phyloP scores from a whole-genome alignment of 2,113 vertebrate species.

The Halichoerus grypus region DNA sequence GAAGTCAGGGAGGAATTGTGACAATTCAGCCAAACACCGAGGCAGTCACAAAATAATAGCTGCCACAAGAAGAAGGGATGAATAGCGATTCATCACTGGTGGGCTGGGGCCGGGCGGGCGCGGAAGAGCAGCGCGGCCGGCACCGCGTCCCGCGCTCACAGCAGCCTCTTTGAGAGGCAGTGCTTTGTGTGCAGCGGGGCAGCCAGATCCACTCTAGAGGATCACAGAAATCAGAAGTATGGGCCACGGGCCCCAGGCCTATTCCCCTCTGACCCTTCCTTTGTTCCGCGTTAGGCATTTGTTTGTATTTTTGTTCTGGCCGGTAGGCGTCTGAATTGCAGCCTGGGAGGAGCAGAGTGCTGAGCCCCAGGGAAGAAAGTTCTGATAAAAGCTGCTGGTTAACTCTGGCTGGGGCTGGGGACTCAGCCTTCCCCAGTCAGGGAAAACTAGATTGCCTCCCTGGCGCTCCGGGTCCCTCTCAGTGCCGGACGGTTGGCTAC shows the following conservation, averaged over 20 bases:
- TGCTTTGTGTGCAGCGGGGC: fast-evolving
- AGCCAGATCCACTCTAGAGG: neutral
- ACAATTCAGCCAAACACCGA: neutral
- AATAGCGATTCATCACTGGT: neutral
- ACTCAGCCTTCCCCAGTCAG: fast-evolving
- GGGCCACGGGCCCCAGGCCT: fast-evolving
- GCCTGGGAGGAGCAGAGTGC: fast-evolving
- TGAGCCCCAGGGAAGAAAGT: neutral
- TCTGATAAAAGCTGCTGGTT: neutral
- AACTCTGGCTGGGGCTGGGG: fast-evolving
- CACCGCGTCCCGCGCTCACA: fast-evolving
- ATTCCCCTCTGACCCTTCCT: neutral
- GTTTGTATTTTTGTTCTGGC: neutral
- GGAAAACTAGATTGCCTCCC: fast-evolving
- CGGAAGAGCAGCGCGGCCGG: neutral
- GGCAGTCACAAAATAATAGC: neutral
- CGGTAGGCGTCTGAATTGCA: neutral
- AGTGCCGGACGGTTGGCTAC: too few relatives aligned
- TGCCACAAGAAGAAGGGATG: neutral
- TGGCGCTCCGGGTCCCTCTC: fast-evolving
- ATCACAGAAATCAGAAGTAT: neutral
- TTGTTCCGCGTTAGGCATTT: neutral
- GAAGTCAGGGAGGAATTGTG: neutral
- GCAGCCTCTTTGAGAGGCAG: neutral
- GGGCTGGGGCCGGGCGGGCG: too few relatives aligned